These are phyloP conservation scores for Pantherophis vulpinus DNA, from an alignment of 2,797 vertebrate species.

Conservation along the genomic window DNA sequence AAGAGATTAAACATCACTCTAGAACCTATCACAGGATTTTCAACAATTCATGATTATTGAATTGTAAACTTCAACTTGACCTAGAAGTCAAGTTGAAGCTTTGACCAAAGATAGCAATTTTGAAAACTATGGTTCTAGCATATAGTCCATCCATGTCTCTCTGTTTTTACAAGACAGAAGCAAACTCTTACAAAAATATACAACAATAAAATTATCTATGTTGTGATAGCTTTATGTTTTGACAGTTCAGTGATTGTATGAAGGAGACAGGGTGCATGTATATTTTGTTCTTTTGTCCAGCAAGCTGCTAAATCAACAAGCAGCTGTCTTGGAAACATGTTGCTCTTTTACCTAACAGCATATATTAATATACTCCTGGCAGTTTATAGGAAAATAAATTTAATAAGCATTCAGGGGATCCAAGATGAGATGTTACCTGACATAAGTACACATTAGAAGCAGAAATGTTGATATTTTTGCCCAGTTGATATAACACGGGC, in stretches of 20 bases:
- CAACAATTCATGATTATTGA: background rate
- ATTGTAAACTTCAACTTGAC: too few species aligned
- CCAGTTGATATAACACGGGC: background rate
- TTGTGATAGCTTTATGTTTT: slow-evolving; percentile 26
- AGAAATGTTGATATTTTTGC: background rate
- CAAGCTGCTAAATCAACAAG: slow-evolving; percentile 4
- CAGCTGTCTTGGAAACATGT: slow-evolving; percentile 1
- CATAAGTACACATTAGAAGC: background rate
- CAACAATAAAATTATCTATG: slow-evolving; percentile 10
- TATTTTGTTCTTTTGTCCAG: slow-evolving; percentile 29
- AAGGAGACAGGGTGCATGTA: background rate
- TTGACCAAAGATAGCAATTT: background rate
- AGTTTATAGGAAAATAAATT: slow-evolving; percentile 5
- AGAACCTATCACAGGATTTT: background rate
- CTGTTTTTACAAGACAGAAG: slow-evolving; percentile 1
- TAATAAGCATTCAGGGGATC: background rate
- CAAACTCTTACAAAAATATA: background rate
- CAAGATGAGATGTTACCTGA: background rate
- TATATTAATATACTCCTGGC: background rate
- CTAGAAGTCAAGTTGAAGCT: background rate
- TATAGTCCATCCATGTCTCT: background rate
- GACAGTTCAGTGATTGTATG: slow-evolving; percentile 8
- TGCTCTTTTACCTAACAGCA: background rate
- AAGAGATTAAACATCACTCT: background rate
- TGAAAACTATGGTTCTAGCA: background rate